Conservation (phyloP, 2,113 vertebrate species). For the Numida meleagris region DNA sequence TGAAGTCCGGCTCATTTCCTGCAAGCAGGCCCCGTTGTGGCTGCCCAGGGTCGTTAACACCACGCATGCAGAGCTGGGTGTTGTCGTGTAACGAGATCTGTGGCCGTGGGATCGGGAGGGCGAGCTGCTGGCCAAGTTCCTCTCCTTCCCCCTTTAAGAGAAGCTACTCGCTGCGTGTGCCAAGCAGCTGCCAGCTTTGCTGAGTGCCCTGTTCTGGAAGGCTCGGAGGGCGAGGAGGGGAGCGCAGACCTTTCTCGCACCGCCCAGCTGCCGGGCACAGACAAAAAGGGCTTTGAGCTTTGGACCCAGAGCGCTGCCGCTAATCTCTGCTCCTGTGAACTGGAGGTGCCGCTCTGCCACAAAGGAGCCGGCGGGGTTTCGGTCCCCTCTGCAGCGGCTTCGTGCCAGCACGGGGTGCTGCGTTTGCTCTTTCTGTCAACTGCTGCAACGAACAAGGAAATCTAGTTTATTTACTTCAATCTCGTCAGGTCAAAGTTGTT, state of each 20-base stretch:
- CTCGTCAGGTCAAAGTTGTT: not conserved
- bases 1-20: not conserved
- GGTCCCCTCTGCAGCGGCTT: not conserved
- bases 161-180: not conserved
- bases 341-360: not conserved
- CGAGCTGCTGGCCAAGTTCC: not conserved
- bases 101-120: fast-evolving
- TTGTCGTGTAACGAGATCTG: not conserved
- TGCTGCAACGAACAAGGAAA: not conserved
- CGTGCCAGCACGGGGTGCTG: not conserved
- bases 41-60: not conserved
- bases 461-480: not conserved
- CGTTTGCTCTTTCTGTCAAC: not conserved
- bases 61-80: fast-evolving
- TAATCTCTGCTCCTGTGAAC: not conserved
- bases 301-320: not conserved
- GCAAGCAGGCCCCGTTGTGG: not conserved
- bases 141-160: not conserved
- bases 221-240: not conserved
- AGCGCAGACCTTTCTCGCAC: not conserved
- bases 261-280: not conserved
- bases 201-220: fast-evolving
- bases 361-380: not conserved
- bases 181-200: not conserved
- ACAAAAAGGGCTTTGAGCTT: not conserved